Percentiles rank a stretch among this genome's conserved stretches.
phyloP scores from a whole-genome alignment of 37 sponge, comb jelly and placozoan species.

The Cliona cf. orientalis region DNA sequence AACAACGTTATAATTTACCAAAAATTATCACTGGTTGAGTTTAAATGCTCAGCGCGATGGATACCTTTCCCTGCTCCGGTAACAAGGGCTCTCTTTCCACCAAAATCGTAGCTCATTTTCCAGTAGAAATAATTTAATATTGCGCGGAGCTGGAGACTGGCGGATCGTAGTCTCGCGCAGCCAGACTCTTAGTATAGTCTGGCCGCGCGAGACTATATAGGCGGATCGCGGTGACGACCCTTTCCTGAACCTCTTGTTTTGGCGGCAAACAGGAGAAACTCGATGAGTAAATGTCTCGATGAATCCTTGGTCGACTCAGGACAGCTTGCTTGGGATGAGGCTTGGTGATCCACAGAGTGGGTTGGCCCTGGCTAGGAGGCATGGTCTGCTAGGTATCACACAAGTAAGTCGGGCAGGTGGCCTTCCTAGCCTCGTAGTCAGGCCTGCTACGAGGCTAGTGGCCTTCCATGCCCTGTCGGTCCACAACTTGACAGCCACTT shows the following conservation, averaged over 20 bases:
- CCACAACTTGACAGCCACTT: neutral
- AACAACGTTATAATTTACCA: too few relatives aligned
- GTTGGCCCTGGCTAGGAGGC: conserved; percentile 20
- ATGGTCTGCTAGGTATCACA: conserved; percentile 2
- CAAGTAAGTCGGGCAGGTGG: neutral
- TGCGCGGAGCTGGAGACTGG: too few relatives aligned
- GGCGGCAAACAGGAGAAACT: neutral
- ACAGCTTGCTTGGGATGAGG: conserved; percentile 15
- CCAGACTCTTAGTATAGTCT: too few relatives aligned
- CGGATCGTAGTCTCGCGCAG: too few relatives aligned
- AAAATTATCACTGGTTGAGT: too few relatives aligned
- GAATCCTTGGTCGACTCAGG: conserved; percentile 44
- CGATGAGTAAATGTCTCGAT: neutral
- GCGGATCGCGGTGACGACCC: too few relatives aligned
- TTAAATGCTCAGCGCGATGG: neutral
- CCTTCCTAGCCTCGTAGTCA: neutral
- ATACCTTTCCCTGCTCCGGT: conserved; percentile 97
- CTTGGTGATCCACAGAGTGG: conserved; percentile 47
- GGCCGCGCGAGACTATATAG: too few relatives aligned
- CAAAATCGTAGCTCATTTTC: conserved; percentile 65
- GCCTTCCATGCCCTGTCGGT: neutral
- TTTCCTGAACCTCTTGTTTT: neutral
- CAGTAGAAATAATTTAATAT: too few relatives aligned
- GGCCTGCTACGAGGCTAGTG: neutral
- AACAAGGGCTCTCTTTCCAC: conserved; percentile 91